Base-by-base conservation (phyloP, 2,888 invertebrate genomes). In the Drosophila subsilvestris region DNA sequence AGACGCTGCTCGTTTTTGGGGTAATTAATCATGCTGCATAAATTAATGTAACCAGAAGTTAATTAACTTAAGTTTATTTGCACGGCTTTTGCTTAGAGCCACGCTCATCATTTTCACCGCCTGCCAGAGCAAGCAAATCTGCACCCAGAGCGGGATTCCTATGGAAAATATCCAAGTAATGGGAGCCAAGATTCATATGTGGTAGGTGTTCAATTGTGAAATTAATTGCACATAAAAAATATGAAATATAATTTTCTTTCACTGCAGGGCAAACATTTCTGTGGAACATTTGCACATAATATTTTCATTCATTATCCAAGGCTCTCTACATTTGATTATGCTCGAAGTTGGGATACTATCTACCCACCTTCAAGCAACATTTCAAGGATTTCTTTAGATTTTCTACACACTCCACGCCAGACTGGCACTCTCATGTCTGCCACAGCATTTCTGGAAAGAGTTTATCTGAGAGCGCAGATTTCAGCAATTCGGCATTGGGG, bases 61-160 rank as follows among this genome's bases (percentile, higher is more conserved):
- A 91, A 91, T 91, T 90, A 90, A 87, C 85, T 84, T 72, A 82
- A 84, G 85, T 90, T 90, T 90, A 90, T 90, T 90, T 82, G 75
- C 73, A 58, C 71, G 76, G 76, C 66, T 60, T 61, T 68, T 71
- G 74, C 69, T 50, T 51, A 49, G 54, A 55, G 66, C 48, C 65
- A 54, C 63, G 63, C 63, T 66, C 63, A 49, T 37, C 66, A 63
- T 49, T 55, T 54, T 63, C 63, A 32, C 48, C 22, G 63, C 29
- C 22, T 32, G 32, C 32, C 32, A 2, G 12, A 32, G 32, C 2
- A 14, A 37, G 37, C 14, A 14, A 14, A 14, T 14, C 37, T 2
- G 14, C 37, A 14, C 0, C 37, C 14, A 12, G 14, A 12, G 32
- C 5, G 32, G 32, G 14, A 37, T 6, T 37, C 6, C 14, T 14